Base-by-base conservation (phyloP, 1,140 invertebrate species). In the Pomacea maculata region DNA sequence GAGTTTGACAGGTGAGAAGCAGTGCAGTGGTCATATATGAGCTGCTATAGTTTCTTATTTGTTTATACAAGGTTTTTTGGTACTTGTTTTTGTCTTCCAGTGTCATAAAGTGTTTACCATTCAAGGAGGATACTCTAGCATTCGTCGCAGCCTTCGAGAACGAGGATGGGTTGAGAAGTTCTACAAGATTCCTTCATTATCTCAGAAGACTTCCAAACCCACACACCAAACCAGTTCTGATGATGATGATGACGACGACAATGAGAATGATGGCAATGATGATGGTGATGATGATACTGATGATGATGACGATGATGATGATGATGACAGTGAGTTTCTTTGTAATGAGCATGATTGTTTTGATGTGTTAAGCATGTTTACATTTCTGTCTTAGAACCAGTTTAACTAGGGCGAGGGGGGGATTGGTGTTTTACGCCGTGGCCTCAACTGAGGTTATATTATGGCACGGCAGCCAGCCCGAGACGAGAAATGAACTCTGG, bases 101-200 rank as follows among this genome's bases (percentile, higher is more conserved):
- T 89, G 91, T 83, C 89, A 90, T 17, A 92, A 92, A 84, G 89
- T 93, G 52, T 93, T 93, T 85, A 91, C 91, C 0, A 92, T 93
- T 55, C 90, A 92, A 61, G 93, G 93, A 52, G 91, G 91, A 10
- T 93, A 93, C 86, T 91, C 92, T 14, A 89, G 91, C 52, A 88
- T 94, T 12, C 86, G 92, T 78, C 87, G 91, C 34, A 91, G 91
- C 74, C 81, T 94, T 15, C 80, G 91, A 76, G 88, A 88, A 79
- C 85, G 93, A 74, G 93, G 93, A 1, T 93, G 92, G 92, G 89
- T 93, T 34, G 93, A 93, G 84, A 93, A 93, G 80, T 90, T 92
- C 80, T 91, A 90, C 82, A 86, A 87, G 75, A 85, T 88, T 25
- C 83, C 86, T 14, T 82, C 79, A 11, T 85, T 86, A 67, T 83